phyloP scores from a whole-genome alignment of 2,797 vertebrate genomes.

The Merluccius polli region DNA sequence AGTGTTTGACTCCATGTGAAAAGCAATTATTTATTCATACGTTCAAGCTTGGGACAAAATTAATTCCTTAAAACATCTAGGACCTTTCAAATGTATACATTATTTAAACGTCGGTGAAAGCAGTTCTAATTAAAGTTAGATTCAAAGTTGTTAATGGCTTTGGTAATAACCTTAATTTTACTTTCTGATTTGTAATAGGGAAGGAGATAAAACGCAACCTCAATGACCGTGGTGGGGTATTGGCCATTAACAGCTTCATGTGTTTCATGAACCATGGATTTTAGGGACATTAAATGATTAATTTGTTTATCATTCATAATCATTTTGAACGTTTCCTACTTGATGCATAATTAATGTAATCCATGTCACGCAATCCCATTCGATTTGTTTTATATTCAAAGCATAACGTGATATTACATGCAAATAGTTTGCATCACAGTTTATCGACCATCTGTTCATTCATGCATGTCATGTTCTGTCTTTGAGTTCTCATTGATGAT shows the following conservation, averaged over 20 bases:
- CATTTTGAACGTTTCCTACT: not conserved
- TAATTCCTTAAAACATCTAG: conserved; percentile 32
- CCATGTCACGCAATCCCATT: no score
- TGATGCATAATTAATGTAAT: no score
- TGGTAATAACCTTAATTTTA: not conserved
- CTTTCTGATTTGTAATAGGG: not conserved
- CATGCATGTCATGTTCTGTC: not conserved
- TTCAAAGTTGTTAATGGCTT: not conserved
- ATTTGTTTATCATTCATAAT: not conserved
- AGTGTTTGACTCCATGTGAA: conserved; percentile 1
- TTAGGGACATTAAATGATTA: not conserved
- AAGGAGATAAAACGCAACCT: not conserved
- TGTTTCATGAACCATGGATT: not conserved
- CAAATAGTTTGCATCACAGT: not conserved
- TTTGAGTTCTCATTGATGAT: not conserved
- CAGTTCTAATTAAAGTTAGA: conserved; percentile 1
- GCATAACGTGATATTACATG: not conserved
- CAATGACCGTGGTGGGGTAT: not conserved
- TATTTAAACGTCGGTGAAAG: conserved; percentile 7
- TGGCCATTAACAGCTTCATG: not conserved
- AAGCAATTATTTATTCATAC: conserved; percentile 43
- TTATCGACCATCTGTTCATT: not conserved
- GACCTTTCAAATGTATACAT: conserved; percentile 30
- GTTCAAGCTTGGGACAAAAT: conserved; percentile 37
- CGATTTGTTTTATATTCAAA: not conserved